Conservation (phyloP, 2,797 vertebrate species). For the Gila robusta region DNA sequence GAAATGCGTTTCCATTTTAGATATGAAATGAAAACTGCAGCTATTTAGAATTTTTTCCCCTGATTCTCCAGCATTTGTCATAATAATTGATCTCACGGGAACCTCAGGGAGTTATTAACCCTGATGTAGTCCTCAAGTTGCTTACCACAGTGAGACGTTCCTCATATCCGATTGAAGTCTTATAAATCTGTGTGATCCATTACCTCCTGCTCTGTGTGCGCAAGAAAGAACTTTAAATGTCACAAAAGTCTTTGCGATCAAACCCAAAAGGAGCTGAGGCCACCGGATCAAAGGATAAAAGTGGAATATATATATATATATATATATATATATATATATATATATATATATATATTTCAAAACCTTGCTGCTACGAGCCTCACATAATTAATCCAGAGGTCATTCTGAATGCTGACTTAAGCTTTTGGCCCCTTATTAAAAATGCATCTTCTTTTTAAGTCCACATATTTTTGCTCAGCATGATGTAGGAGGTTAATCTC, state of each 20-base stretch:
- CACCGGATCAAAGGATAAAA: constrained; percentile 25
- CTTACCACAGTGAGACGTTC: not conserved
- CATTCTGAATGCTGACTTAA: constrained; percentile 36
- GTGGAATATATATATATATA: constrained; percentile 8
- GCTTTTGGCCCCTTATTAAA: constrained; percentile 29
- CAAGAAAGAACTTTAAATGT: constrained; percentile 13
- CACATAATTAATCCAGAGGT: constrained; percentile 28
- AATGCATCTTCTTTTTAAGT: constrained; percentile 32
- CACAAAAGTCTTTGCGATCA: constrained; percentile 23
- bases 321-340: not conserved
- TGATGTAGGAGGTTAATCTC: constrained; percentile 29
- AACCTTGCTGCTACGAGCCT: constrained; percentile 13
- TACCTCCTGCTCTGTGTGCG: not conserved
- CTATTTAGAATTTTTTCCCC: constrained; percentile 14
- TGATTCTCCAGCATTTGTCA: constrained; percentile 24
- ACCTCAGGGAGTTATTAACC: constrained; percentile 30
- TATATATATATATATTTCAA: not conserved
- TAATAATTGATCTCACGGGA: constrained; percentile 24
- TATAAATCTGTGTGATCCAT: constrained; percentile 23
- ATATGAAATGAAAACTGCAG: constrained; percentile 5
- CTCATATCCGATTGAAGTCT: constrained; percentile 19
- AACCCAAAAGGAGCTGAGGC: not conserved
- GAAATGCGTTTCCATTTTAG: not conserved
- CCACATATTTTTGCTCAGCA: constrained; percentile 17
- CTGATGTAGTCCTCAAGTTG: constrained; percentile 24